These are phyloP conservation scores for Psix sp. DNA, from an alignment of 1,140 invertebrate species.

Conservation along the genomic window DNA sequence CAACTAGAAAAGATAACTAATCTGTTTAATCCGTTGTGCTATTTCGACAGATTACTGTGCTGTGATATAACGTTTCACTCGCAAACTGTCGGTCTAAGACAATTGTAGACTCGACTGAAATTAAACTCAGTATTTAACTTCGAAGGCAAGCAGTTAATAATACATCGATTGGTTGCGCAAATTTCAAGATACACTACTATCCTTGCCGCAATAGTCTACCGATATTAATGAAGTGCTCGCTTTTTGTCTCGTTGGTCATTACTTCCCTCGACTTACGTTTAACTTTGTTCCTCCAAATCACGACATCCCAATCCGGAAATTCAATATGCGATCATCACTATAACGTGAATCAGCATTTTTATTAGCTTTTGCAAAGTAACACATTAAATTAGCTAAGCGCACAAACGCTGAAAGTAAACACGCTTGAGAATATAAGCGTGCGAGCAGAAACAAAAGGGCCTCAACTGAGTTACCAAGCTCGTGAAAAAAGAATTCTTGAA, in stretches of 20 bases:
- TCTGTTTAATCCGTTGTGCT: too few species aligned
- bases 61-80: background rate
- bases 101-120: conserved; percentile 33
- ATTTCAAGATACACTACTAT: conserved; percentile 26
- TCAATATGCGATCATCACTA: background rate
- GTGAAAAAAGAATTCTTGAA: conserved; percentile 36
- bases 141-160: conserved; percentile 36
- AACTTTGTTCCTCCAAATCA: conserved; percentile 33
- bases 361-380: background rate
- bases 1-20: too few species aligned
- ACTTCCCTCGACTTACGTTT: conserved; percentile 25
- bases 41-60: background rate
- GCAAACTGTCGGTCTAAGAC: conserved; percentile 6
- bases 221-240: conserved; percentile 30
- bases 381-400: background rate
- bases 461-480: conserved; percentile 43
- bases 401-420: too few species aligned
- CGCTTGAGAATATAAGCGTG: conserved; percentile 25
- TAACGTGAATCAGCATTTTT: too few species aligned
- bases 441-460: conserved; percentile 52
- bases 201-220: conserved; percentile 42
- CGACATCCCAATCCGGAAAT: conserved; percentile 7
- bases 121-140: conserved; percentile 55
- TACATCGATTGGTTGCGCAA: conserved; percentile 40
- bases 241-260: conserved; percentile 36